Conservation (phyloP, 2,888 invertebrate genomes). For the Epinotia bilunana region DNA sequence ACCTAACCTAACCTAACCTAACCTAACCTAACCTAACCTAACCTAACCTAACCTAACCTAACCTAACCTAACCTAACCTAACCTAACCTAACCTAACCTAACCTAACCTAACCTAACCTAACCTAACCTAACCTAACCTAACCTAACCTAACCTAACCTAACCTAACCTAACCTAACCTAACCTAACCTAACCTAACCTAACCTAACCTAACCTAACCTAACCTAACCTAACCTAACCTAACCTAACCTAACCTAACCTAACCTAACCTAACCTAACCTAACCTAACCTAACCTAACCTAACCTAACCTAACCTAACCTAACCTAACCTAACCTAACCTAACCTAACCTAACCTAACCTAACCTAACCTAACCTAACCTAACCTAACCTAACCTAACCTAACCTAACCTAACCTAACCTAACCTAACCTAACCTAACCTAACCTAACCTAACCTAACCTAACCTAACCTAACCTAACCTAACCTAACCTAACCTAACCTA, state of each 20-base stretch:
- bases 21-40: constrained; percentile 42
- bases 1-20: constrained; percentile 42
- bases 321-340: too few relatives aligned
- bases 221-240: constrained; percentile 40
- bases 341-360: too few relatives aligned
- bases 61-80: constrained; percentile 40
- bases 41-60: constrained; percentile 43
- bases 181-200: constrained; percentile 43
- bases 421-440: too few relatives aligned
- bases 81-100: constrained; percentile 41
- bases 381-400: too few relatives aligned
- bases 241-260: constrained; percentile 35
- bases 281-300: too few relatives aligned
- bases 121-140: constrained; percentile 45
- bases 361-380: too few relatives aligned
- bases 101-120: constrained; percentile 41
- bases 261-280: constrained; percentile 32
- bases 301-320: too few relatives aligned
- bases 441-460: too few relatives aligned
- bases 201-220: constrained; percentile 43
- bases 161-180: constrained; percentile 45
- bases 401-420: too few relatives aligned
- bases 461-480: too few relatives aligned
- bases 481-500: too few relatives aligned
- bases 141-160: constrained; percentile 43